These are phyloP conservation scores for Andrena haemorrhoa DNA, from an alignment of 2,888 invertebrate species.

Conservation along the genomic window DNA sequence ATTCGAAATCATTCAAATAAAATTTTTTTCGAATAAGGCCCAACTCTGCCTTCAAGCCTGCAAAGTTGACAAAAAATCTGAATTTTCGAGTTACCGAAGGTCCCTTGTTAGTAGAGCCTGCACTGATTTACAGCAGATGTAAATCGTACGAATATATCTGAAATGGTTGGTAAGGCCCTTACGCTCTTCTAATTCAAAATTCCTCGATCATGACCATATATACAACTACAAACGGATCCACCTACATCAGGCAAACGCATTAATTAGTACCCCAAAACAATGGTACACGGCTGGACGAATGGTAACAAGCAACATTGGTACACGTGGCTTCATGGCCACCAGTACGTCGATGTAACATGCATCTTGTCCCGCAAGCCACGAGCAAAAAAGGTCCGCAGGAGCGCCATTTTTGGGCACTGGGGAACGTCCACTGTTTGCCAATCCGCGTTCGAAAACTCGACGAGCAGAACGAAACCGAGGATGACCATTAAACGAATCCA, in stretches of 20 bases:
- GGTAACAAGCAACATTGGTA: constrained; percentile 17
- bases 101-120: too few relatives aligned
- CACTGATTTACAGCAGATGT: too few relatives aligned
- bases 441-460: constrained; percentile 27
- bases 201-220: neutral
- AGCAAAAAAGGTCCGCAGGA: constrained; percentile 2
- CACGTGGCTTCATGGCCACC: constrained; percentile 9
- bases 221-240: neutral
- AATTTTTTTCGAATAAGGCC: too few relatives aligned
- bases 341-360: constrained; percentile 29
- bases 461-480: constrained; percentile 47
- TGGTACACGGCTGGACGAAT: neutral
- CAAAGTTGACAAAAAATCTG: too few relatives aligned
- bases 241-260: neutral
- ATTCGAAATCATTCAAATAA: too few relatives aligned
- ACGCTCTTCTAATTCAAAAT: neutral
- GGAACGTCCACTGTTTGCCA: neutral
- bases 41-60: too few relatives aligned
- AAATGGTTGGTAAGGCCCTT: too few relatives aligned
- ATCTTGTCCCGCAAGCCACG: constrained; percentile 10
- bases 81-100: too few relatives aligned
- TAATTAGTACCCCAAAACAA: constrained; percentile 34
- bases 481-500: constrained; percentile 78
- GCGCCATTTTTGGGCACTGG: constrained; percentile 44
- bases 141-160: too few relatives aligned